These are phyloP conservation scores for Plebejus anna DNA, from an alignment of 2,888 invertebrate genomes.

Conservation along the genomic window DNA sequence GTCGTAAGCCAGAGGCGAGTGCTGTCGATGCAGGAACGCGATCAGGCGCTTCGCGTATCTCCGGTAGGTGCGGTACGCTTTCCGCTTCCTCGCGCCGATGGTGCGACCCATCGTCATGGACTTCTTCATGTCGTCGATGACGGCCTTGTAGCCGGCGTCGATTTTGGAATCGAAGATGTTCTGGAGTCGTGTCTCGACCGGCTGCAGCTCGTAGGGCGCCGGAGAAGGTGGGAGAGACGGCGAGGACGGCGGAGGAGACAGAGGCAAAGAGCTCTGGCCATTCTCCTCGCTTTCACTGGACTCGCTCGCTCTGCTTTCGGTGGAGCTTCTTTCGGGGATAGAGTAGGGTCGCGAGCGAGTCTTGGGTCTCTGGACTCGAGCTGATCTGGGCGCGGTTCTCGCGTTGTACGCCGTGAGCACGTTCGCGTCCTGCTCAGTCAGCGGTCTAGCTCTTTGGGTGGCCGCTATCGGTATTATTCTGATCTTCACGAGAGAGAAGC, in stretches of 20 bases:
- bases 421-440: constrained; percentile 76
- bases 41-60: constrained; percentile 74
- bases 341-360: constrained; percentile 65
- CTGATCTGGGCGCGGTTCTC: constrained; percentile 69
- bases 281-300: constrained; percentile 73
- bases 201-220: constrained; percentile 68
- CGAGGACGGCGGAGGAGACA: constrained; percentile 70
- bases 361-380: constrained; percentile 59
- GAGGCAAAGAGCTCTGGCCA: constrained; percentile 60
- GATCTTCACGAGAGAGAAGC: constrained; percentile 72
- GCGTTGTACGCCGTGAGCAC: constrained; percentile 76
- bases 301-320: constrained; percentile 66
- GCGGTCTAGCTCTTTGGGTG: constrained; percentile 66
- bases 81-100: constrained; percentile 68
- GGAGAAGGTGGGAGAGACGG: constrained; percentile 70
- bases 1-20: constrained; percentile 74
- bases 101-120: constrained; percentile 76
- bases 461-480: constrained; percentile 73
- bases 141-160: constrained; percentile 77
- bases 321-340: constrained; percentile 54
- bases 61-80: constrained; percentile 72
- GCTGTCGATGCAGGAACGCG: constrained; percentile 70
- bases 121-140: constrained; percentile 78
- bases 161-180: constrained; percentile 76
- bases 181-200: constrained; percentile 66